Evolutionary conservation across 2,888 invertebrate species (phyloP), one percentile per base, ranked within the genome.

Genomic region (Liopterus haemorrhoidalis): DNA sequence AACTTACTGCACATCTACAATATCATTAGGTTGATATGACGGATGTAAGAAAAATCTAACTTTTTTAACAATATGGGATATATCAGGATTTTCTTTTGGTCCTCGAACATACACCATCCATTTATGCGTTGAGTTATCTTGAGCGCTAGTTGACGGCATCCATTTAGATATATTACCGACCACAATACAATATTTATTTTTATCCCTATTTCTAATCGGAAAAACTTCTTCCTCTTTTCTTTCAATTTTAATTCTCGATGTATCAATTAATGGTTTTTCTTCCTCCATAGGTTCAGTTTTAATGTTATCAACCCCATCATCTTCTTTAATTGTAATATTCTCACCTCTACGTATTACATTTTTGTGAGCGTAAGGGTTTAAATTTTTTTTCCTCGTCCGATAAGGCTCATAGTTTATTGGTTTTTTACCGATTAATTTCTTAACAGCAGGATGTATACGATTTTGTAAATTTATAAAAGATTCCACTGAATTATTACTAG

Each of bases 51-150:
- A 79, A 59, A 90, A 89, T 49, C 82, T 73, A 44, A 89, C 85
- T 66, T 82, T 83, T 33, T 76, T 74, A 3, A 90, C 72, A 58
- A 84, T 79, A 35, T 72, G 67, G 12, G 80, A 74, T 49, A 79
- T 74, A 52, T 72, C 73, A 16, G 75, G 76, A 49, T 69, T 68
- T 18, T 77, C 75, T 46, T 77, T 71, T 41, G 79, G 76, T 0
- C 83, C 83, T 55, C 88, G 76, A 2, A 92, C 80, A 70, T 92
- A 93, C 43, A 92, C 78, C 70, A 91, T 78, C 93, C 93, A 93
- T 65, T 90, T 89, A 68, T 93, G 89, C 5, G 85, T 88, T 1
- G 84, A 79, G 15, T 76, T 76, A 61, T 82, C 82, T 20, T 76
- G 74, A 19, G 77, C 67, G 15, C 81, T 79, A 57, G 84, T 77